Evolutionary conservation across 2,888 invertebrate species (phyloP).

Genomic region (Ectobius pallidus): DNA sequence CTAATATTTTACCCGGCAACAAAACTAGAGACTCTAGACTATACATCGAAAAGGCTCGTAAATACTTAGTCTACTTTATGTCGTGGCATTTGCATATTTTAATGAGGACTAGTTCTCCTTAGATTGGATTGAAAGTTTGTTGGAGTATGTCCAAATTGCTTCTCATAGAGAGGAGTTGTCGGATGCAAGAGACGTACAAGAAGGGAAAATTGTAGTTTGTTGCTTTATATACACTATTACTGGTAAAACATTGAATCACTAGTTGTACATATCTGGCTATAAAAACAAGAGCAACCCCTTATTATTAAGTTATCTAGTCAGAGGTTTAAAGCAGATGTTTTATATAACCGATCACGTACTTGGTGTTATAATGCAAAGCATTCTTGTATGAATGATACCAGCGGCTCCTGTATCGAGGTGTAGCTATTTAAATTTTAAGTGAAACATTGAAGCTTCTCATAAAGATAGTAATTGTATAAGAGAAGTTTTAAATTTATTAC

Average conservation of each 20-base stretch:
- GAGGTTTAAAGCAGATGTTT: not conserved
- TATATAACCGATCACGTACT: not conserved
- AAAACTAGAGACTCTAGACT: not conserved
- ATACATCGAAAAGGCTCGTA: constrained; percentile 21
- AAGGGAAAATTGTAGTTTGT: not conserved
- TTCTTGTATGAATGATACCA: too few species aligned
- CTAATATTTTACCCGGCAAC: constrained; percentile 27
- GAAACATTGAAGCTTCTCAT: too few species aligned
- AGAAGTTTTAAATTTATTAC: too few species aligned
- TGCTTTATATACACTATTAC: not conserved
- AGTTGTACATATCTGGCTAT: not conserved
- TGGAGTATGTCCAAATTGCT: constrained; percentile 35
- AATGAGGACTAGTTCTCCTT: constrained; percentile 31
- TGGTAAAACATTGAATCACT: not conserved
- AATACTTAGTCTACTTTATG: constrained; percentile 32
- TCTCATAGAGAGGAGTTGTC: constrained; percentile 7
- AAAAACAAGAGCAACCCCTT: not conserved
- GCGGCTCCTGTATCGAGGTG: too few species aligned
- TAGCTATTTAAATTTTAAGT: too few species aligned
- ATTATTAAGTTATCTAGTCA: not conserved
- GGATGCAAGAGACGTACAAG: not conserved
- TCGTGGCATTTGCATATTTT: constrained; percentile 35
- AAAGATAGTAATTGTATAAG: too few species aligned
- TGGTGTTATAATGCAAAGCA: too few species aligned
- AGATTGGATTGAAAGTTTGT: constrained; percentile 37